These are phyloP conservation scores for Zaprionus lachaisei DNA, from an alignment of 1,140 invertebrate species.

Conservation along the genomic window DNA sequence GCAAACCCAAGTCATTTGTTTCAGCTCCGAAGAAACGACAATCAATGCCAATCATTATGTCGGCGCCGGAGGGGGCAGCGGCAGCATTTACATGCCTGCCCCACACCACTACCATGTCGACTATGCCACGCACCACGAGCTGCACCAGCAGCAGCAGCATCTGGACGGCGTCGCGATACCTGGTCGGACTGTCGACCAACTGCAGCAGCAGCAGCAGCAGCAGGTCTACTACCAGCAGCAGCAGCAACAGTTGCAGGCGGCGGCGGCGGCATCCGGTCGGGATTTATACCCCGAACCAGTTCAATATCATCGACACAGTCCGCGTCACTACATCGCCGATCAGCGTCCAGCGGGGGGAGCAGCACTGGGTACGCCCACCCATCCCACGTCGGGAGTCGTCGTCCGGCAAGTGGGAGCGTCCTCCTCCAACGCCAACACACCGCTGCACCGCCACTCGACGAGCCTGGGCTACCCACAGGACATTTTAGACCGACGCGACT, in stretches of 20 bases:
- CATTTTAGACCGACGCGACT: slow-evolving; percentile 84
- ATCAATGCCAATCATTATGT: slow-evolving; percentile 75
- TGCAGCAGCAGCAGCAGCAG: slow-evolving; percentile 45
- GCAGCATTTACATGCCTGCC: slow-evolving; percentile 76
- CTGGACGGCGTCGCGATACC: slow-evolving; percentile 70
- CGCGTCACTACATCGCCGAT: slow-evolving; percentile 79
- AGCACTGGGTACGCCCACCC: slow-evolving; percentile 61
- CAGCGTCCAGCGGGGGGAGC: slow-evolving; percentile 67
- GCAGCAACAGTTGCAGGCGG: slow-evolving; percentile 34
- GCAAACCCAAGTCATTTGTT: slow-evolving; percentile 83
- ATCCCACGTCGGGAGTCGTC: slow-evolving; percentile 28
- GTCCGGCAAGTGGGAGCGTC: slow-evolving; percentile 64
- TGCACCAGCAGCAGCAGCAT: slow-evolving; percentile 45
- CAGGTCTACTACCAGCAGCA: slow-evolving; percentile 52
- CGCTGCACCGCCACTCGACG: slow-evolving; percentile 76
- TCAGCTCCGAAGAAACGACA: slow-evolving; percentile 84
- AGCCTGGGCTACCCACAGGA: slow-evolving; percentile 83
- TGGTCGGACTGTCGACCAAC: slow-evolving; percentile 59
- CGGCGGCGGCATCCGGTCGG: slow-evolving; percentile 42
- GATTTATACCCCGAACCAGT: slow-evolving; percentile 79
- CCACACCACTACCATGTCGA: slow-evolving; percentile 72
- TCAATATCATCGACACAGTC: slow-evolving; percentile 82
- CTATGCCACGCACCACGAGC: slow-evolving; percentile 61
- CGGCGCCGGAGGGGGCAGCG: slow-evolving; percentile 47
- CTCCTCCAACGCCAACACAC: slow-evolving; percentile 74